Evolutionary conservation across 2,888 invertebrate genomes (phyloP), one percentile per base, ranked within the genome.

Genomic region (Cosmia trapezina): DNA sequence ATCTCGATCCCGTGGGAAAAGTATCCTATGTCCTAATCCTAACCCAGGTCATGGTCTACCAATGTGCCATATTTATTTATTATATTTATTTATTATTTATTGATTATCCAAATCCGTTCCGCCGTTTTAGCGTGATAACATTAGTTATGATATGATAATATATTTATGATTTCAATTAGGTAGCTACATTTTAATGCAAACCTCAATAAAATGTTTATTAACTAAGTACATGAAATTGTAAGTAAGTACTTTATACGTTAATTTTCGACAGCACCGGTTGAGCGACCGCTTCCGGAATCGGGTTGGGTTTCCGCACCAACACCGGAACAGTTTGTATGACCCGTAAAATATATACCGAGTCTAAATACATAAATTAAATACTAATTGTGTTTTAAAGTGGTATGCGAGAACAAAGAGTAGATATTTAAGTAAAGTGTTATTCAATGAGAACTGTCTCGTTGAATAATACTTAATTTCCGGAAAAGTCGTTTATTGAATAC

Each of bases 261-360:
- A 78, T 73, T 67, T 80, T 78, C 64, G 56, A 41, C 49, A 54
- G 41, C 47, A n/a, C 60, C 56, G 57, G 64, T 54, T 45, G 41
- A 49, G 19, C 11, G 17, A 54, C 49, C 28, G 61, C 37, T 69
- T 80, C 64, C 75, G 69, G 9, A 28, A 4, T 53, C 53, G 7
- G 56, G 3, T 28, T 49, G 68, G 49, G 60, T 68, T 69, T 80
- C 80, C 63, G 63, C 19, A 73, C 14, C 43, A 51, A 19, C 37
- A 4, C 60, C 68, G 75, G 69, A 78, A 80, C 65, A 65, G n/a
- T 69, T 80, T 47, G 28, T 43, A 47, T 56, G 51, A 19, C 47
- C 61, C 56, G 2, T 69, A 53, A 54, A 43, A 74, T 69, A 33
- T 53, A 65, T 43, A 56, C 63, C 3, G 11, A 49, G 11, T 41